Base-by-base conservation (phyloP, 2,797 vertebrate genomes). In the Pipistrellus pygmaeus region DNA sequence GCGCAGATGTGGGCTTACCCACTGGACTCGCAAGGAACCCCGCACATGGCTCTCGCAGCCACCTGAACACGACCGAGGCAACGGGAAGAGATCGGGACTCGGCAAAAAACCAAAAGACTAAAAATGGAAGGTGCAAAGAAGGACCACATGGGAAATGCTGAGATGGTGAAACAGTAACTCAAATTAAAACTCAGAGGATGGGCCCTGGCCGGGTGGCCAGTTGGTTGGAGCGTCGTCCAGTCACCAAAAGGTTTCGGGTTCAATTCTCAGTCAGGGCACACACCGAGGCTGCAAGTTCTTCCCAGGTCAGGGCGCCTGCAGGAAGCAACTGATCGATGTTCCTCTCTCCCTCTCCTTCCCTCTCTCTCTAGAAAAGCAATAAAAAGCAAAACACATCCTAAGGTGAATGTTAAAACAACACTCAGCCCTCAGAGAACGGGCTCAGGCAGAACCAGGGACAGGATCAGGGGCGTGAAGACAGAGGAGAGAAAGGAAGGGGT, bases 51-150 rank as follows among this genome's bases (percentile, higher is more conserved):
- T 88, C 68, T 11, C 18, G 30, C 10, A 77, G 21, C 41, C 89
- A 75, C 51, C 80, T 69, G 72, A 90, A 78, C 5, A 44, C 6
- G 13, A 89, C 11, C 73, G 14, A 62, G n/a, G 90, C 32, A 60
- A 85, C 32, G 0, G 66, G 27, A 51, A 35, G 78, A 53, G 57
- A 64, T 4, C 6, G 60, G 30, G 44, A 87, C 32, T 53, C 91
- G 41, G 75, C 10, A 62, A 32, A 86, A 46, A 17, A 12, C 27
- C 0, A 51, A 23, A 68, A 71, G 23, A 64, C 27, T 55, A 20
- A 17, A 71, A 68, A 88, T 57, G 55, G 17, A 82, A 88, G 72
- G 32, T 18, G 48, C 27, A 88, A 69, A 90, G n/a, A 72, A 92
- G n/a, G 18, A 69, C 51, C n/a, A 60, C 64, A 44, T 0, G 64